Evolutionary conservation across 2,888 invertebrate species (phyloP), one percentile per base, ranked within the genome.

Genomic region (Micoletzkya japonica): DNA sequence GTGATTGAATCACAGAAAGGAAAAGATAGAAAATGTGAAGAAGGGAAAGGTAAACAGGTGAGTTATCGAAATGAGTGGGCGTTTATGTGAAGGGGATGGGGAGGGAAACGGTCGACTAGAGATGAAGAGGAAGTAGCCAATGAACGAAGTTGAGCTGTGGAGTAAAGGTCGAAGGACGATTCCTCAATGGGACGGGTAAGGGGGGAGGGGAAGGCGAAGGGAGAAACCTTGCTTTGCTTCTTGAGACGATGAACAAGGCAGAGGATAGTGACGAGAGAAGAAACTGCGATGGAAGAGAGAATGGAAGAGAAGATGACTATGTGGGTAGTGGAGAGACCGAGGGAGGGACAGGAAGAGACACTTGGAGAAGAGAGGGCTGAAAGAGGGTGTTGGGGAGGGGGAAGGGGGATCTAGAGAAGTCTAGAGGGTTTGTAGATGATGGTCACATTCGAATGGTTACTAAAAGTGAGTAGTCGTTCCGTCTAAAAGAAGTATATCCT

Each of bases 261-360:
- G 30, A 60, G 54, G 60, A 71, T 58, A 39, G 56, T 37, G 44
- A 66, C 54, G 59, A 67, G 20, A 26, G 67, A 59, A 6, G 71
- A 54, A n/a, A 61, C 52, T 36, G 67, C 26, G 39, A 60, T 54
- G 14, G 52, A 50, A 32, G 61, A n/a, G 30, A 60, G 37, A 50
- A 67, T 20, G 10, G 64, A 52, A 17, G 52, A 24, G 71, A 71
- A 59, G 59, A 67, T 34, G 34, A 68, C 36, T 34, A 56, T 17
- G 50, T 58, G 34, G 28, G 71, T 57, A n/a, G 57, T 54, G 32
- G 71, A 59, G 60, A 71, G 44, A 26, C 67, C 71, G 56, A 56
- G 60, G 50, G 52, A 52, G 54, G 67, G 50, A 60, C 28, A 39
- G 37, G 14, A 37, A 50, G 52, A 61, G 32, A n/a, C 34, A 52